Conservation (phyloP, 2,888 invertebrate genomes). For the Temnothorax ravouxi region DNA sequence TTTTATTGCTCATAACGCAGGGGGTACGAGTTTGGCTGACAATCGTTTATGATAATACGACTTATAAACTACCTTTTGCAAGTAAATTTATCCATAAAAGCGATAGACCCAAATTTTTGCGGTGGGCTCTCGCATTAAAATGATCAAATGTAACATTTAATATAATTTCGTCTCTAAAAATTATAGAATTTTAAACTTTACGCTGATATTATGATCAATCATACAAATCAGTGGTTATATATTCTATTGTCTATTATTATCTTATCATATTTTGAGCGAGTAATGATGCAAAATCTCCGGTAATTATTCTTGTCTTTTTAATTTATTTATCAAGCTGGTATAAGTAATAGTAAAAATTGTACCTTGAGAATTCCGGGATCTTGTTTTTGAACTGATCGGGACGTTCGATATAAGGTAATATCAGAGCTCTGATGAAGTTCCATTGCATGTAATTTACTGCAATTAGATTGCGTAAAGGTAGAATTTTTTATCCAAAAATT, state of each 20-base stretch:
- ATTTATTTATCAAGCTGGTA: background rate
- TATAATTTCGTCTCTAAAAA: background rate
- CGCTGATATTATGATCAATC: background rate
- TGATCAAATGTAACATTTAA: background rate
- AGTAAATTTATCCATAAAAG: too few relatives aligned
- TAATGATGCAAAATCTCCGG: too few relatives aligned
- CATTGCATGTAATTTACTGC: conserved; percentile 31
- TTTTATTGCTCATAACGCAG: too few relatives aligned
- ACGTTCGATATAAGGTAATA: conserved; percentile 6
- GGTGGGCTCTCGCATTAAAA: too few relatives aligned
- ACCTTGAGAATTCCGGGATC: background rate
- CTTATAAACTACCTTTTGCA: too few relatives aligned
- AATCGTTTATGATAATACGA: too few relatives aligned
- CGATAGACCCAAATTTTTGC: too few relatives aligned
- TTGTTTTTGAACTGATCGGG: background rate
- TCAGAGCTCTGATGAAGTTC: background rate
- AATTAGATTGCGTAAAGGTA: background rate
- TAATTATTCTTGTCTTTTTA: background rate
- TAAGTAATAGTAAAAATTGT: background rate
- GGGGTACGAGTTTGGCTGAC: too few relatives aligned
- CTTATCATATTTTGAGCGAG: too few relatives aligned
- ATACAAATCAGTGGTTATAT: background rate
- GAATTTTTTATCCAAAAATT: background rate
- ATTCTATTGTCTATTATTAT: background rate
- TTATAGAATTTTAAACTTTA: background rate